Base-by-base conservation (phyloP, 1,140 invertebrate genomes). In the Apis dorsata region DNA sequence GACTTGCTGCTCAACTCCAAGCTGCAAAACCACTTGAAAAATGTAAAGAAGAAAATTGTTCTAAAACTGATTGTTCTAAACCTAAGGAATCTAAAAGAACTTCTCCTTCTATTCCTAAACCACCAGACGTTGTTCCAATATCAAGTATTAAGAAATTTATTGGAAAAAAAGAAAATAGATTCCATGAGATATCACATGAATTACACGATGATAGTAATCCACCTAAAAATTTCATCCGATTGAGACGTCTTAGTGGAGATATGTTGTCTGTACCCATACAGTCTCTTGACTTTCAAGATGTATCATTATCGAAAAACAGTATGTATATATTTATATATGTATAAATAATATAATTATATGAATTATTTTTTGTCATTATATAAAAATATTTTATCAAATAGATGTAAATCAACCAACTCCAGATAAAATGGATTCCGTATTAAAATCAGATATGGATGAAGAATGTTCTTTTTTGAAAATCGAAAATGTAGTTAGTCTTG, bases 401-500 rank as follows among this genome's bases (percentile, higher is more conserved):
- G 87, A 73, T 71, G 49, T 12, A n/a, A 66, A 17, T 53, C 63
- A 75, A 51, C n/a, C 72, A 12, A 28, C 15, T 55, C 8, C 73
- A 7, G 53, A 63, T 9, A 84, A 76, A 15, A 34, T 49, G 5
- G 53, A 63, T 13, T 78, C 83, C 15, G 3, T 55, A 57, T 34
- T 74, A 44, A 62, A 85, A 17, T 66, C 73, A 28, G 84, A 88
- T 13, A 80, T 62, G 8, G 91, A 93, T 11, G 85, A 84, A 51
- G 81, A 90, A 0, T 89, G 88, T 60, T 90, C 91, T 1, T 93
- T 93, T 57, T 75, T 93, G 10, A 92, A 90, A 65, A 94, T 94
- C n/a, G 92, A 91, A 71, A 93, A 91, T 76, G 93, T 94, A 49
- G 86, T 94, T 17, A 94, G 93, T 78, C 87, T 94, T 11, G 91